Conservation (phyloP, 37 sponge, comb jelly and placozoan species). For the Agelas oroides region DNA sequence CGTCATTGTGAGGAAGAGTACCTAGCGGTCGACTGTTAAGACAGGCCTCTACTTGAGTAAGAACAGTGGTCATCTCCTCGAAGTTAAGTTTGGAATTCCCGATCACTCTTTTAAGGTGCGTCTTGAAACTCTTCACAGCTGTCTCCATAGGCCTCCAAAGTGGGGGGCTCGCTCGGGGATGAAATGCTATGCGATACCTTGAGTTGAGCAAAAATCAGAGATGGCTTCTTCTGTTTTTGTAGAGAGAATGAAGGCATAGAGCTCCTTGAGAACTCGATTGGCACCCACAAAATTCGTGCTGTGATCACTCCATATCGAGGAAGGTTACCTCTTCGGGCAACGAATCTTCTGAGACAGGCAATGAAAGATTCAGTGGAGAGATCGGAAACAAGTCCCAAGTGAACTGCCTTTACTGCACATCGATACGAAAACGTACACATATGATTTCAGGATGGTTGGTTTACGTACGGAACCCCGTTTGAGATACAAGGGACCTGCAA, state of each 20-base stretch:
- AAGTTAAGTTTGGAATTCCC: slow-evolving; percentile 26
- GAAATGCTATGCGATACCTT: slow-evolving; percentile 46
- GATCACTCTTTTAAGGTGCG: slow-evolving; percentile 5
- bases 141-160: slow-evolving; percentile 48
- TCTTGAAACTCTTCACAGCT: slow-evolving; percentile 28
- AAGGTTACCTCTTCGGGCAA: slow-evolving; percentile 45
- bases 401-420: slow-evolving; percentile 45
- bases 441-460: slow-evolving; percentile 31
- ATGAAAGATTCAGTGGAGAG: slow-evolving; percentile 47
- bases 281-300: slow-evolving; percentile 56
- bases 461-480: slow-evolving; percentile 46
- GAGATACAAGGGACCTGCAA: slow-evolving; percentile 43
- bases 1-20: slow-evolving; percentile 1
- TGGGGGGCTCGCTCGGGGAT: slow-evolving; percentile 44
- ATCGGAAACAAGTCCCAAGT: slow-evolving; percentile 43
- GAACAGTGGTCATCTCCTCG: slow-evolving; percentile 36
- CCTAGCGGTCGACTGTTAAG: slow-evolving; percentile 42
- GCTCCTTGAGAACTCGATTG: slow-evolving; percentile 29
- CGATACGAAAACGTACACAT: slow-evolving; percentile 44
- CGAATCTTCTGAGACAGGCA: slow-evolving; percentile 35
- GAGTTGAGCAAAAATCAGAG: slow-evolving; percentile 39
- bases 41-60: slow-evolving; percentile 38
- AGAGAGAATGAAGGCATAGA: slow-evolving; percentile 12
- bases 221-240: slow-evolving; percentile 24
- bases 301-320: slow-evolving; percentile 48